Conservation (phyloP, 2,888 invertebrate species). For the Cyclophora albipunctata region DNA sequence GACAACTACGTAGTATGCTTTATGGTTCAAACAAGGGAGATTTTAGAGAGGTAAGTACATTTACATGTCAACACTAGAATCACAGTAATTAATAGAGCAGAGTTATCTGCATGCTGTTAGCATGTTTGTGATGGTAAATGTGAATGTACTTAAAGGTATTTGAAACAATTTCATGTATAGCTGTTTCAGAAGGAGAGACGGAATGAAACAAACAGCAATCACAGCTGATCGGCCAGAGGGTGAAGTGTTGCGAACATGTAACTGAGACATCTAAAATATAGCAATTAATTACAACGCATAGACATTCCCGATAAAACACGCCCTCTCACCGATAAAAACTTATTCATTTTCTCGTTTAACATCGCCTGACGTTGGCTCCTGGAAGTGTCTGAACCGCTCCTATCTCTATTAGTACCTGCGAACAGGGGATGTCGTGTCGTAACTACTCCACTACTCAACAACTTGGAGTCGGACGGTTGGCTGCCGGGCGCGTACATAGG, state of each 20-base stretch:
- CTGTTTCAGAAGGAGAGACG: constrained; percentile 33
- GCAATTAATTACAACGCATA: constrained; percentile 23
- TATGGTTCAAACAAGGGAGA: constrained; percentile 52
- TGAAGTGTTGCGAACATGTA: constrained; percentile 54
- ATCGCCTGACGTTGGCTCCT: constrained; percentile 89
- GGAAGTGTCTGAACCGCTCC: constrained; percentile 78
- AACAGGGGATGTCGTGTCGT: constrained; percentile 64
- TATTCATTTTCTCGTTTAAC: constrained; percentile 94
- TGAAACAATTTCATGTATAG: constrained; percentile 26
- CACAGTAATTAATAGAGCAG: no score
- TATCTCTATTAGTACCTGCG: constrained; percentile 78
- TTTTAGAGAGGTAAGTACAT: constrained; percentile 35
- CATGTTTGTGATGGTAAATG: no score
- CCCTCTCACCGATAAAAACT: constrained; percentile 91
- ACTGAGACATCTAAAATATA: constrained; percentile 58
- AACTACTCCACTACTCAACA: constrained; percentile 39
- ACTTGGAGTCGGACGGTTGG: constrained; percentile 24
- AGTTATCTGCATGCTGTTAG: no score
- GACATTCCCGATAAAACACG: constrained; percentile 46
- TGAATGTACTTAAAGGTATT: not conserved
- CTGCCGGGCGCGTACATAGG: constrained; percentile 54
- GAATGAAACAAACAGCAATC: constrained; percentile 50
- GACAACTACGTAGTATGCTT: constrained; percentile 5
- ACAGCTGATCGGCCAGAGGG: constrained; percentile 58
- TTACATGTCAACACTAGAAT: constrained; percentile 19